These are phyloP conservation scores for Torymus tubicola DNA, from an alignment of 2,888 invertebrate species.

Conservation along the genomic window DNA sequence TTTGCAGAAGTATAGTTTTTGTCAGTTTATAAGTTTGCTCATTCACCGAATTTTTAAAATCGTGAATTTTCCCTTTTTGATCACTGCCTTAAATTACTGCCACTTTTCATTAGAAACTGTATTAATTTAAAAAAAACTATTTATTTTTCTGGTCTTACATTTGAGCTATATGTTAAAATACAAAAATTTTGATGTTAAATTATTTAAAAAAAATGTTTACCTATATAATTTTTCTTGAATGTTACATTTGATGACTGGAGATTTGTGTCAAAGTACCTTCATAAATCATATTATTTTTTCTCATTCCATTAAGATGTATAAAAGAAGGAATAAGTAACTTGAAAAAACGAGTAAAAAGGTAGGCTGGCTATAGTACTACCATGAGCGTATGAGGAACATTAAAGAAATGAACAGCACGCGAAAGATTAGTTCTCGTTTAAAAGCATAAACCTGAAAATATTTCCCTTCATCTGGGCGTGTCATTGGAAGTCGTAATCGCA, in stretches of 20 bases:
- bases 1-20: too few relatives aligned
- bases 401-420: slow-evolving; percentile 51
- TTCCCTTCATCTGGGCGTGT: slow-evolving; percentile 62
- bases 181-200: slow-evolving; percentile 6
- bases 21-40: too few relatives aligned
- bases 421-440: slow-evolving; percentile 64
- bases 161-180: neutral
- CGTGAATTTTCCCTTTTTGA: too few relatives aligned
- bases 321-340: slow-evolving; percentile 21
- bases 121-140: too few relatives aligned
- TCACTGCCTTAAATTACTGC: too few relatives aligned
- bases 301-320: slow-evolving; percentile 21
- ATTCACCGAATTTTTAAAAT: too few relatives aligned
- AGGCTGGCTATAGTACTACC: neutral
- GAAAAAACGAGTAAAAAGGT: slow-evolving; percentile 20
- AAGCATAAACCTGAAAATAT: slow-evolving; percentile 59
- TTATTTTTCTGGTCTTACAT: neutral
- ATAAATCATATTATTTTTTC: slow-evolving; percentile 47
- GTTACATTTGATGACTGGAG: slow-evolving; percentile 42
- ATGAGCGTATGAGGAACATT: slow-evolving; percentile 43
- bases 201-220: slow-evolving; percentile 12
- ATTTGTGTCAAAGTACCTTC: slow-evolving; percentile 31
- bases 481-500: slow-evolving; percentile 67
- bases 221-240: slow-evolving; percentile 26
- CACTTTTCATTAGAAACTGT: too few relatives aligned